Conservation (phyloP, 1,140 invertebrate species). For the Camponotus vicinus region DNA sequence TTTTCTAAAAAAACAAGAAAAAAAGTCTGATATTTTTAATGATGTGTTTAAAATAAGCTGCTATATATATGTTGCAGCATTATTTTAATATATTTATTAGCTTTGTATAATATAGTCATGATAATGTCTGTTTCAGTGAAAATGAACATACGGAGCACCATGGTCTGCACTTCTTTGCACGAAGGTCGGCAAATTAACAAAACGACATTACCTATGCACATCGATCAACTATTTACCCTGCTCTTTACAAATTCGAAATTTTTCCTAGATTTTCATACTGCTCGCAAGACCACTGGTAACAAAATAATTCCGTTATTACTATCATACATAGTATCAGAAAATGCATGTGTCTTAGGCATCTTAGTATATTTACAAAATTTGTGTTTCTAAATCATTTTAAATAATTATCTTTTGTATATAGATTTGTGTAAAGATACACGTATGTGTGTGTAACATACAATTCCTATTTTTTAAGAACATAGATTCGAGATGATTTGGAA, state of each 20-base stretch:
- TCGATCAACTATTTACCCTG: constrained; percentile 96
- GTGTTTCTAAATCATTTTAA: not conserved
- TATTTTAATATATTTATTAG: not conserved
- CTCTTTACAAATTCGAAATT: constrained; percentile 97
- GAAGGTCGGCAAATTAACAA: constrained; percentile 92
- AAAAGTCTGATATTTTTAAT: no score
- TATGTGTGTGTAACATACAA: not conserved
- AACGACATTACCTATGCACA: constrained; percentile 91
- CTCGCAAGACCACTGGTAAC: constrained; percentile 92
- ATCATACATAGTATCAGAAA: not conserved
- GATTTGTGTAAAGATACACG: no score
- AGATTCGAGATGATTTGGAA: not conserved
- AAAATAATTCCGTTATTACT: constrained; percentile 29
- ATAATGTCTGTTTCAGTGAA: constrained; percentile 80
- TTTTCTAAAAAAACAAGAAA: no score
- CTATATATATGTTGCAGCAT: not conserved
- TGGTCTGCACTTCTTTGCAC: constrained; percentile 90
- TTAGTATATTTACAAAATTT: not conserved
- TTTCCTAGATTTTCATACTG: constrained; percentile 93
- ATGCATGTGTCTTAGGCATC: not conserved
- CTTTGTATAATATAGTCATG: not conserved
- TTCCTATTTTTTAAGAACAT: not conserved
- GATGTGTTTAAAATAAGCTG: no score
- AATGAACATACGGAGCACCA: constrained; percentile 72
- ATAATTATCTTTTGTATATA: not conserved